A percentile compares a stretch with the other conserved stretches of the same genome.
These are phyloP conservation scores for Bryconaethiops microstoma DNA, from an alignment of 2,797 vertebrate species.

Conservation along the genomic window DNA sequence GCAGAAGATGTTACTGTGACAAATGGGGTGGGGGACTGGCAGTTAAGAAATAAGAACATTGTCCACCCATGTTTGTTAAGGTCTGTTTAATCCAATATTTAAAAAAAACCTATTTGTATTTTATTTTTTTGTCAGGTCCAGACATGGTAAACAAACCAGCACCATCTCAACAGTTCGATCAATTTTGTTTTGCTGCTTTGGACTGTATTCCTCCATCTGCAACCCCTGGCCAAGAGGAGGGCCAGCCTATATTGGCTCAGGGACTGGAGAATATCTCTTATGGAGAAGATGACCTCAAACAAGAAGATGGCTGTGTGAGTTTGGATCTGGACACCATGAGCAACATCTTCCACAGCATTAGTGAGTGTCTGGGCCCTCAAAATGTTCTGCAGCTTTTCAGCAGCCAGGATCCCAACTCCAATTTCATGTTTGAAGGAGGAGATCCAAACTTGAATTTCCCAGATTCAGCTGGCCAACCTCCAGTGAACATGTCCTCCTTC, in stretches of 20 bases:
- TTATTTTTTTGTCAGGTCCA: constrained; percentile 19
- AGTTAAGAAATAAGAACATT: too few species aligned
- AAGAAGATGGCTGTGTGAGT: constrained; percentile 46
- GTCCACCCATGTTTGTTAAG: too few species aligned
- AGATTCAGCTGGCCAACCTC: constrained; percentile 26
- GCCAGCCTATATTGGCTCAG: background rate
- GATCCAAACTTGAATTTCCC: constrained; percentile 65
- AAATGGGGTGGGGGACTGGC: too few species aligned
- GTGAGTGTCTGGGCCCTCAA: constrained; percentile 22
- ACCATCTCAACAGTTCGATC: constrained; percentile 42
- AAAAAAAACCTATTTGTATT: too few species aligned
- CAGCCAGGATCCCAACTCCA: constrained; percentile 38
- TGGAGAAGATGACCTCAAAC: constrained; percentile 43
- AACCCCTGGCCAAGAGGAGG: constrained; percentile 15
- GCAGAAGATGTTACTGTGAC: too few species aligned
- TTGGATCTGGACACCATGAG: constrained; percentile 24
- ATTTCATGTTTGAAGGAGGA: constrained; percentile 43
- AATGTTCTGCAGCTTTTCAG: constrained; percentile 23
- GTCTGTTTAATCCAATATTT: too few species aligned
- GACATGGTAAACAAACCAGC: constrained; percentile 48
- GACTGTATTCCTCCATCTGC: constrained; percentile 32
- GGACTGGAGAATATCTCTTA: constrained; percentile 55
- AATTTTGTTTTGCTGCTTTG: constrained; percentile 49
- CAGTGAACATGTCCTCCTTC: constrained; percentile 68
- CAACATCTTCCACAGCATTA: constrained; percentile 41